phyloP scores from a whole-genome alignment of 2,888 invertebrate species.

The Nesidiocoris tenuis region DNA sequence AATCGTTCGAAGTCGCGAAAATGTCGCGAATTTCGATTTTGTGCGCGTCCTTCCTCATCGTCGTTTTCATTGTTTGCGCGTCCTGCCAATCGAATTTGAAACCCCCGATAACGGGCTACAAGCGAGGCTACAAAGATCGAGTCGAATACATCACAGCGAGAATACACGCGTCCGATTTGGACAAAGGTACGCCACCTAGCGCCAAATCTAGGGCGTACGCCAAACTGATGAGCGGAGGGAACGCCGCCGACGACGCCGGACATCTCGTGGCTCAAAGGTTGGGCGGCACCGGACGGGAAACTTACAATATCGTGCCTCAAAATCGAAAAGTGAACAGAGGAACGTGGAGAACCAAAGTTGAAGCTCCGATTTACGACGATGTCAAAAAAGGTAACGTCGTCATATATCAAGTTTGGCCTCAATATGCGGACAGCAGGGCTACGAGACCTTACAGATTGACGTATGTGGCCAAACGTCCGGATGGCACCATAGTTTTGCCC shows the following conservation, averaged over 20 bases:
- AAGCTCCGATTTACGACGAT: conserved; percentile 10
- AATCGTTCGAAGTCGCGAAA: neutral
- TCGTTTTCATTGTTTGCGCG: neutral
- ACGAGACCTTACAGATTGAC: conserved; percentile 1
- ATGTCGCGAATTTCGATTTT: neutral
- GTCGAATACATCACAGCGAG: conserved; percentile 17
- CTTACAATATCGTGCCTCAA: conserved; percentile 29
- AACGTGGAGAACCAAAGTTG: conserved; percentile 5
- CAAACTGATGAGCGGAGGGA: conserved; percentile 2
- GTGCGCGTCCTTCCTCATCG: neutral
- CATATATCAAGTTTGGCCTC: conserved; percentile 15
- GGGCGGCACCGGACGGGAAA: conserved; percentile 26
- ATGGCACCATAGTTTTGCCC: neutral
- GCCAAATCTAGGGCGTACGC: conserved; percentile 5
- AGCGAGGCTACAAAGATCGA: conserved; percentile 20
- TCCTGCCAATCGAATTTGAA: neutral
- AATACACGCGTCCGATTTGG: neutral
- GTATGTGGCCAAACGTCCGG: neutral
- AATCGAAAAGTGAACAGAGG: conserved; percentile 14
- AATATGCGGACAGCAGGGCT: neutral
- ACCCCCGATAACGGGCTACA: neutral
- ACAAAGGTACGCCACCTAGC: conserved; percentile 12
- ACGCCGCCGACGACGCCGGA: conserved; percentile 25
- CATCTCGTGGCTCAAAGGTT: conserved; percentile 23
- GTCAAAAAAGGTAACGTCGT: conserved; percentile 7